Percentiles rank a stretch among this genome's conserved stretches.
phyloP scores from a whole-genome alignment of 2,888 invertebrate species.

The Lasioglossum calceatum region DNA sequence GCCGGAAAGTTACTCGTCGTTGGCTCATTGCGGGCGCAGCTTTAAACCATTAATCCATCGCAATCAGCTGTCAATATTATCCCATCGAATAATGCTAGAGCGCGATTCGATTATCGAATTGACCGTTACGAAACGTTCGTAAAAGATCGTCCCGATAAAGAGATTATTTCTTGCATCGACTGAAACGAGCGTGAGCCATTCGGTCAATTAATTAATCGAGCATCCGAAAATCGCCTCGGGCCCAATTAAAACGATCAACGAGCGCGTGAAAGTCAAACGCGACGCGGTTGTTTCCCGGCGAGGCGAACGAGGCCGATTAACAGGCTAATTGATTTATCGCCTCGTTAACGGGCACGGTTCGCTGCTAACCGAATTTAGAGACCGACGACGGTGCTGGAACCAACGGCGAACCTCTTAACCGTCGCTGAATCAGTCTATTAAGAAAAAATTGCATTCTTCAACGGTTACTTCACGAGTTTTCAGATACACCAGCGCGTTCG shows the following conservation, averaged over 20 bases:
- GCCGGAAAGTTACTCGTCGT: too few species aligned
- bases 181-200: constrained; percentile 34
- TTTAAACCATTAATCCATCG: not conserved
- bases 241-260: constrained; percentile 46
- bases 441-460: not conserved
- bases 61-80: not conserved
- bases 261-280: constrained; percentile 30
- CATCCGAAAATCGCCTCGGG: constrained; percentile 43
- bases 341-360: constrained; percentile 46
- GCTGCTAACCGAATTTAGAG: constrained; percentile 25
- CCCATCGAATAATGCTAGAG: not conserved
- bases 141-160: constrained; percentile 23
- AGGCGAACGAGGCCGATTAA: constrained; percentile 41
- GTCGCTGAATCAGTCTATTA: constrained; percentile 16
- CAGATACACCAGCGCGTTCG: not conserved
- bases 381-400: constrained; percentile 11
- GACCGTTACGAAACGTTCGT: not conserved
- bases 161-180: constrained; percentile 36
- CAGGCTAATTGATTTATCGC: constrained; percentile 54
- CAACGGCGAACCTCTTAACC: not conserved
- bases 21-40: too few species aligned
- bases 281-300: constrained; percentile 34
- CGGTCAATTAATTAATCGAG: constrained; percentile 43
- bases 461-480: not conserved
- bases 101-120: not conserved